phyloP scores from a whole-genome alignment of 2,797 vertebrate genomes.

The Poeciliopsis paucimaculata region DNA sequence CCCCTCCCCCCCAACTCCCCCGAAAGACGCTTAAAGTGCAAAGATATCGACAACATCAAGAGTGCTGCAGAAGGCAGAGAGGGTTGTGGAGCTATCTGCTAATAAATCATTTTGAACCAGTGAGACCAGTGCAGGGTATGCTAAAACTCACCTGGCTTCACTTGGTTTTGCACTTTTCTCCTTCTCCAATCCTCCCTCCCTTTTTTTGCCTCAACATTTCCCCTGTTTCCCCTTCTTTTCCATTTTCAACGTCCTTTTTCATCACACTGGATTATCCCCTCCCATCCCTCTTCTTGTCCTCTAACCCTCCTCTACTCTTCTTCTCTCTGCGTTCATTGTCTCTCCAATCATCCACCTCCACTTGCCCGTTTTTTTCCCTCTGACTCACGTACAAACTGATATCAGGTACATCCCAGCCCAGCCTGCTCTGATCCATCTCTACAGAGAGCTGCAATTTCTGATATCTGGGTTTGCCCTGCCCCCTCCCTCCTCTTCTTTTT shows the following conservation, averaged over 20 bases:
- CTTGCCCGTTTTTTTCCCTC: conserved; percentile 10
- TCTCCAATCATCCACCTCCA: conserved; percentile 33
- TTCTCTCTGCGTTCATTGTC: conserved; percentile 37
- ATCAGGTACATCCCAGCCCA: conserved; percentile 35
- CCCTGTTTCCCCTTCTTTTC: not conserved
- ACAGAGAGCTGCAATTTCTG: conserved; percentile 50
- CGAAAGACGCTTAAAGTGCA: conserved; percentile 36
- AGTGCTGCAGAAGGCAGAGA: conserved; percentile 50
- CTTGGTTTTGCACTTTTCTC: conserved; percentile 36
- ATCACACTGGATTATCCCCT: conserved; percentile 36
- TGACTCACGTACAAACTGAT: conserved; percentile 31
- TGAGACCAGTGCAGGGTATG: conserved; percentile 24
- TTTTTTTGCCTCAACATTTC: not conserved
- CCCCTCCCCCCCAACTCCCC: not conserved
- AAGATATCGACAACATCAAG: conserved; percentile 65
- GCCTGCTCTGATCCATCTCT: conserved; percentile 54
- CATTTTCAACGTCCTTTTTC: conserved; percentile 9
- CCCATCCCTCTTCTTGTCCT: conserved; percentile 44
- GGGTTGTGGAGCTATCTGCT: conserved; percentile 50
- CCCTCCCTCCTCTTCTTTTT: not conserved
- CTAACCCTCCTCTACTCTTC: conserved; percentile 50
- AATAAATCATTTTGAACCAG: conserved; percentile 67
- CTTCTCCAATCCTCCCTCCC: not conserved
- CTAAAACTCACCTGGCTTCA: conserved; percentile 30
- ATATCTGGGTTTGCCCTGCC: conserved; percentile 31